Percentiles rank a stretch among this genome's conserved stretches.
Conservation (phyloP, 2,797 vertebrate species). For the Hydrolagus colliei region DNA sequence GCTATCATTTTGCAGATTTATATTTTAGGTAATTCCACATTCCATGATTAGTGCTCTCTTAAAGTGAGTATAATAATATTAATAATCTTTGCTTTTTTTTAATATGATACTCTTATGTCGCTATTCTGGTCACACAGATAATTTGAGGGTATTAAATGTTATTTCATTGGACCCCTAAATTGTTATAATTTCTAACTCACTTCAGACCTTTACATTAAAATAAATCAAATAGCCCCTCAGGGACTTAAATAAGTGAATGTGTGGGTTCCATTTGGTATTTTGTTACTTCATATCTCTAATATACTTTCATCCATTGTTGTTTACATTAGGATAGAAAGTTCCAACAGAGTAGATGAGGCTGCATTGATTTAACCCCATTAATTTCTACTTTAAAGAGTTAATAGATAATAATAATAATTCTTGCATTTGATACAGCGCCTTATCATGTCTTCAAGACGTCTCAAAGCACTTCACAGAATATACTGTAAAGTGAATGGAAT, state of each 20-base stretch:
- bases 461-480: no score
- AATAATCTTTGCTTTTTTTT: no score
- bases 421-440: no score
- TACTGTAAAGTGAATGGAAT: no score
- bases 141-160: neutral
- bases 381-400: constrained; percentile 10
- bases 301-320: constrained; percentile 5
- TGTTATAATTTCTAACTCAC: neutral
- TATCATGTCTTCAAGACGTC: no score
- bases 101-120: neutral
- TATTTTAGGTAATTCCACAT: no score
- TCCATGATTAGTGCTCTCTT: no score
- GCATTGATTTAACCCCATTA: neutral
- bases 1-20: no score
- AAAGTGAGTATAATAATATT: no score
- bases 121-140: neutral
- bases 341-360: neutral
- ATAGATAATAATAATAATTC: no score
- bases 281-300: constrained; percentile 19
- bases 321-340: neutral
- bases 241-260: neutral
- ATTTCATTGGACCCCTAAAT: neutral
- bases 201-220: constrained; percentile 11
- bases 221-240: neutral
- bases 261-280: neutral